These are phyloP conservation scores for Microdon myrmicae DNA, from an alignment of 2,888 invertebrate genomes.

Conservation along the genomic window DNA sequence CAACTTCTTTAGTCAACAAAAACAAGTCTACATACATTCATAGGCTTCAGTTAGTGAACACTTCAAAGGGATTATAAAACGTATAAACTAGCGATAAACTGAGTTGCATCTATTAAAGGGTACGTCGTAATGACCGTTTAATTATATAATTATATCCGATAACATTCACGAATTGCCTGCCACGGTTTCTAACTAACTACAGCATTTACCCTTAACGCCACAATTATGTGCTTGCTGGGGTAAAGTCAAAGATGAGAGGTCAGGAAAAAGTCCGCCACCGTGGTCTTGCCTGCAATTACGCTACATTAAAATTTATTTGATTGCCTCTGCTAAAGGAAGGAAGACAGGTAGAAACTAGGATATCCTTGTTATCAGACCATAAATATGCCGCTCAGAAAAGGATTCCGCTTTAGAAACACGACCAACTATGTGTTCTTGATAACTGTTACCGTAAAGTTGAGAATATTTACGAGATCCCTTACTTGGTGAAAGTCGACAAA, in stretches of 20 bases:
- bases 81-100: no score
- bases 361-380: conserved; percentile 21
- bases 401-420: conserved; percentile 18
- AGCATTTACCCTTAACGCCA: conserved; percentile 9
- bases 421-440: conserved; percentile 12
- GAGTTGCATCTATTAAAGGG: conserved; percentile 11
- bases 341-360: conserved; percentile 15
- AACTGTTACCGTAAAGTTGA: conserved; percentile 8
- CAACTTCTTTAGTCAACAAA: not conserved
- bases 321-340: conserved; percentile 10
- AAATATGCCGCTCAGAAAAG: conserved; percentile 19
- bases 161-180: conserved; percentile 13
- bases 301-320: conserved; percentile 27
- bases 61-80: no score
- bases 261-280: conserved; percentile 26
- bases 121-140: conserved; percentile 19
- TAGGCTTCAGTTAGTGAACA: no score
- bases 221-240: conserved; percentile 3
- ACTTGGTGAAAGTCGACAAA: conserved; percentile 31
- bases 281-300: conserved; percentile 32
- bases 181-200: conserved; percentile 21
- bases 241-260: conserved; percentile 12
- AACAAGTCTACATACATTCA: not conserved
- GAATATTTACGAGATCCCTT: conserved; percentile 33
- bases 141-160: conserved; percentile 12